Evolutionary conservation across 2,797 vertebrate genomes (phyloP).

Genomic region (Pantherophis alleghaniensis): DNA sequence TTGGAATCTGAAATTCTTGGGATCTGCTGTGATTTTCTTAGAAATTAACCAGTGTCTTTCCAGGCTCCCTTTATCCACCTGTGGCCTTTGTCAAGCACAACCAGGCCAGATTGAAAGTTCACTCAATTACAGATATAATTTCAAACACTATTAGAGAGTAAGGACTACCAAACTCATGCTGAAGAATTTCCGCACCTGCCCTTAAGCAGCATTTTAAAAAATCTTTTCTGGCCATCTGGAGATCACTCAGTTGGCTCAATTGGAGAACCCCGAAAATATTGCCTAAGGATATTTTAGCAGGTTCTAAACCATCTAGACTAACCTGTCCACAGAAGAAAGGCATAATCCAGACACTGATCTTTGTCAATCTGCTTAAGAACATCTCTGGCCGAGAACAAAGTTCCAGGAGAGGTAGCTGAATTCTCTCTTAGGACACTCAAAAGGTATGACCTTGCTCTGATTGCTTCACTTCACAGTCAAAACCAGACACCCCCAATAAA

Average conservation of each 20-base stretch:
- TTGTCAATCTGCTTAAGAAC: not conserved
- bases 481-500: slow-evolving; percentile 11
- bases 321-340: not conserved
- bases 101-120: not conserved
- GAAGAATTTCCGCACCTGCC: not conserved
- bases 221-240: not conserved
- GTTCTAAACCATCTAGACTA: not conserved
- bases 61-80: not conserved
- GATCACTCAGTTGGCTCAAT: not conserved
- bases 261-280: not conserved
- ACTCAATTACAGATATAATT: not conserved
- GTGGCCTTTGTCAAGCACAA: not conserved
- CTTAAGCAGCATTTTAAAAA: not conserved
- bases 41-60: not conserved
- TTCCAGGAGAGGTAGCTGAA: not conserved
- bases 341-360: not conserved
- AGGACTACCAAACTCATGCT: not conserved
- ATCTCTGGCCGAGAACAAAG: not conserved
- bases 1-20: not conserved
- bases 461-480: not conserved
- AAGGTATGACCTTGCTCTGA: not conserved
- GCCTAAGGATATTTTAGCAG: not conserved
- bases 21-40: not conserved
- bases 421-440: fast-evolving
- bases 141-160: not conserved